phyloP scores from a whole-genome alignment of 1,140 invertebrate species.

The Nephotettix cincticeps region DNA sequence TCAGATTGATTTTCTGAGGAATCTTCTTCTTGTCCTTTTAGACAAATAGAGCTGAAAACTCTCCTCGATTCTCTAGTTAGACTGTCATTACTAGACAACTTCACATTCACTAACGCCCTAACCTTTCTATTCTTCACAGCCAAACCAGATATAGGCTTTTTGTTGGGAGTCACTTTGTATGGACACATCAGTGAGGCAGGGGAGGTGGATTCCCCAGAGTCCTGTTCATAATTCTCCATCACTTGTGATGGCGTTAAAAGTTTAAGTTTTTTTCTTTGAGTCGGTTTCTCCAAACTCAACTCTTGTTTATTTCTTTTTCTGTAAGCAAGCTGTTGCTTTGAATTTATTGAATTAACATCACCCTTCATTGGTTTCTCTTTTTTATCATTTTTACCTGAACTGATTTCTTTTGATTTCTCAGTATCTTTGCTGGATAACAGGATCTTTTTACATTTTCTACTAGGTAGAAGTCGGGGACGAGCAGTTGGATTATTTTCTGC shows the following conservation, averaged over 20 bases:
- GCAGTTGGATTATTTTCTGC: background rate
- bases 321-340: no score
- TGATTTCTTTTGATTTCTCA: no score
- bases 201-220: background rate
- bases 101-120: background rate
- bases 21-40: slow-evolving; percentile 25
- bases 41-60: slow-evolving; percentile 15
- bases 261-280: background rate
- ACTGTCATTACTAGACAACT: background rate
- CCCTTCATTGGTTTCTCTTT: no score
- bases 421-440: background rate
- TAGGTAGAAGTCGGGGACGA: background rate
- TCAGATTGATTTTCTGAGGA: slow-evolving; percentile 20
- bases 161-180: no score
- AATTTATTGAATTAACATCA: no score
- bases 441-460: slow-evolving; percentile 1
- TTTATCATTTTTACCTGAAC: no score
- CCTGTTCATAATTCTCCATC: background rate
- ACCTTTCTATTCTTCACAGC: background rate
- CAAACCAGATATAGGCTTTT: no score
- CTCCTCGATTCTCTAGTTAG: background rate
- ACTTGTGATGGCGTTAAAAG: background rate
- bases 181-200: background rate
- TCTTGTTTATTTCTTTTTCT: no score
- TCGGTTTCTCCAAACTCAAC: no score